These are phyloP conservation scores for Stomatorhinus ivindoensis DNA, from an alignment of 2,113 vertebrate species.

Conservation along the genomic window DNA sequence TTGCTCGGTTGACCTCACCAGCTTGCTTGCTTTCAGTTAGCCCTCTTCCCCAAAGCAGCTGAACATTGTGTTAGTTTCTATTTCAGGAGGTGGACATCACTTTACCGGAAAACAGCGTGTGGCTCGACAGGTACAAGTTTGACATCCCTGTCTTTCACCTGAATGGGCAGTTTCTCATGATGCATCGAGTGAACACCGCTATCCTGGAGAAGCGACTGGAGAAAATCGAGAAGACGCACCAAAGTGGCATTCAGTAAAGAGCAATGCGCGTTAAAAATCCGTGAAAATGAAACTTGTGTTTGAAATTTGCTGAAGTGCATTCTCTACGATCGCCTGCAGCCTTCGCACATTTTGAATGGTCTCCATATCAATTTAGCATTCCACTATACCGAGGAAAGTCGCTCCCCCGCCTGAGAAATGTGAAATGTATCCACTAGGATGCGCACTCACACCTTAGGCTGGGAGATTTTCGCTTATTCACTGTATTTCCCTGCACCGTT, in stretches of 20 bases:
- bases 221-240: conserved; percentile 48
- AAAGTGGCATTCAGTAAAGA: neutral
- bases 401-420: neutral
- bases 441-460: neutral
- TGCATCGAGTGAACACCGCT: conserved; percentile 63
- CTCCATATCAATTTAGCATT: neutral
- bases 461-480: neutral
- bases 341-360: neutral
- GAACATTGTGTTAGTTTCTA: conserved; percentile 57
- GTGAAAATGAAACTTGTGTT: neutral
- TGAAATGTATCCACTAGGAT: conserved; percentile 16
- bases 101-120: conserved; percentile 64
- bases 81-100: conserved; percentile 78
- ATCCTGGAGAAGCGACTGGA: conserved; percentile 62
- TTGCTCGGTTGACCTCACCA: neutral
- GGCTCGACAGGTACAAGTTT: conserved; percentile 71
- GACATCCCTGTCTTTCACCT: conserved; percentile 82
- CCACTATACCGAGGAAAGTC: neutral
- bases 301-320: neutral
- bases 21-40: neutral
- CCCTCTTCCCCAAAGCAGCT: neutral
- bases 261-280: neutral
- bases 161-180: conserved; percentile 79
- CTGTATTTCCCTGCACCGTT: neutral
- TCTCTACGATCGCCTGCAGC: neutral